These are phyloP conservation scores for Xenus cinereus DNA, from an alignment of 2,113 vertebrate genomes.

Conservation along the genomic window DNA sequence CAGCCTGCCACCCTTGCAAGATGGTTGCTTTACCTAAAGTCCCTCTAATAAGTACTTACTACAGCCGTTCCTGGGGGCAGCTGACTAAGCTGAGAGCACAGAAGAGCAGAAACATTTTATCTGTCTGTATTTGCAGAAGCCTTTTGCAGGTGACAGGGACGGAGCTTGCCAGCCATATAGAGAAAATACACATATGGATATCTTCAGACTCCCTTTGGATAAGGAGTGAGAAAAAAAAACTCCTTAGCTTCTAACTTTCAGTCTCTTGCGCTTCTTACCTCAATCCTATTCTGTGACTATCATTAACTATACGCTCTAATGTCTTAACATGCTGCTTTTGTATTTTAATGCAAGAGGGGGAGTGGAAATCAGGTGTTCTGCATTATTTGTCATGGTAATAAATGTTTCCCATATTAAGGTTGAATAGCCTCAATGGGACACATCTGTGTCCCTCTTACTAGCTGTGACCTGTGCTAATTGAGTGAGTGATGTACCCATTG, in stretches of 20 bases:
- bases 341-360: background rate
- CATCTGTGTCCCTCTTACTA: background rate
- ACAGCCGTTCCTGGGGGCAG: background rate
- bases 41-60: background rate
- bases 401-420: background rate
- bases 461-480: background rate
- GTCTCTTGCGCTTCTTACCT: background rate
- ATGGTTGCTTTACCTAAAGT: background rate
- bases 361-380: background rate
- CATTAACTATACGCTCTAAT: background rate
- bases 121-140: background rate
- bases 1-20: background rate
- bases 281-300: background rate
- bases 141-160: background rate
- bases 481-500: background rate
- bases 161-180: background rate
- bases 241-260: background rate
- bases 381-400: background rate
- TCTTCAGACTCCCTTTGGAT: background rate
- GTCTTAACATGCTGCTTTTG: background rate
- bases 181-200: background rate
- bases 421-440: background rate
- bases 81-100: background rate
- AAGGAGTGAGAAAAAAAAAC: accelerated
- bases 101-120: background rate